Evolutionary conservation across 2,113 vertebrate genomes (phyloP), one percentile per base, ranked within the genome.

Genomic region (Lepidothrix coronata): DNA sequence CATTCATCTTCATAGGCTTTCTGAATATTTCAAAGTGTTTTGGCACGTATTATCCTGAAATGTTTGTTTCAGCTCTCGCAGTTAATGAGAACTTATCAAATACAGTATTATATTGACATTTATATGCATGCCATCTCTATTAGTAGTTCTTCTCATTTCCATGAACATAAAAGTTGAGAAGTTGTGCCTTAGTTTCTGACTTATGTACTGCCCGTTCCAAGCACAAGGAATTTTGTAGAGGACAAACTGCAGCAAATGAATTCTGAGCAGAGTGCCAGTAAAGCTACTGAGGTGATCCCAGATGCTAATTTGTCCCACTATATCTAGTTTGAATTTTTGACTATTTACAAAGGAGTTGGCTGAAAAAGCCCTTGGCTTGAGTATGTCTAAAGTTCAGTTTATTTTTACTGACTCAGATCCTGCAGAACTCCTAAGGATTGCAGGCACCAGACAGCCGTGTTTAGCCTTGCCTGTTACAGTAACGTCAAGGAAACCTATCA

Each of bases 361-460:
- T 97, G 85, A 91, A 91, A 89, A 96, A 96, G 61, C 11, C 55
- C 46, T 93, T 84, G 62, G 87, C 79, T 94, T 95, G 74, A 95
- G 63, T 46, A 63, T 66, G 88, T 84, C 66, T 92, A 95, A 91
- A 94, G 86, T 92, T 91, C 92, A 96, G 97, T 98, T 98, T 98
- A 98, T 97, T 98, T 98, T 93, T 96, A 96, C 88, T 80, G 70
- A 72, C 43, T 96, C 3, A 8, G 51, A 73, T 93, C 86, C 93
- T 96, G 85, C 85, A 95, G 96, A 93, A 92, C 93, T 93, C 88
- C 91, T 93, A 94, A 94, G 93, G 86, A 79, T 77, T 90, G 66
- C 88, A 97, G 96, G 95, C 96, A 97, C 93, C 94, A 97, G 86
- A 87, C 97, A 97, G 95, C 97, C 97, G 96, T 97, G 96, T 97